Evolutionary conservation across 1,140 invertebrate species (phyloP).

Genomic region (Pemphigus obesinymphae): DNA sequence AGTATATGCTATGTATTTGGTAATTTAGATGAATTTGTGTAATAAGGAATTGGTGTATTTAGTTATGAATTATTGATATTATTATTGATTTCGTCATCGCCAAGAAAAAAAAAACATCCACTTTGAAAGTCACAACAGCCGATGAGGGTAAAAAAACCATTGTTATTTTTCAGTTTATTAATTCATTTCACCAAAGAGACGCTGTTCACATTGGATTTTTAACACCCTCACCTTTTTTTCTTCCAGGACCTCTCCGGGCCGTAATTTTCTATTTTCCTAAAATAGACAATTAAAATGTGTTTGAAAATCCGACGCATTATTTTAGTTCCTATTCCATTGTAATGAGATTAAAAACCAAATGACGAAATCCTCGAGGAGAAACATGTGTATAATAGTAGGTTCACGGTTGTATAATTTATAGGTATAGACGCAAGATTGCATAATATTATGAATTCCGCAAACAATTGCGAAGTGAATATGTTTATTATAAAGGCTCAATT

Average conservation of each 20-base stretch:
- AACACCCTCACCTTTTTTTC: slow-evolving; percentile 81
- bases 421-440: background rate
- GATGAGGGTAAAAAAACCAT: slow-evolving; percentile 35
- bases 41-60: no score
- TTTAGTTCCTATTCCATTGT: background rate
- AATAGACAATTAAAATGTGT: slow-evolving; percentile 48
- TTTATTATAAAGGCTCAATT: background rate
- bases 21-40: no score
- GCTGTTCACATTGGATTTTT: slow-evolving; percentile 35
- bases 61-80: no score
- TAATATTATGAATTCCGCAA: background rate
- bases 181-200: slow-evolving; percentile 8
- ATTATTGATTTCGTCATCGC: slow-evolving; percentile 19
- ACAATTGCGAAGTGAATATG: background rate
- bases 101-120: slow-evolving; percentile 16
- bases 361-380: background rate
- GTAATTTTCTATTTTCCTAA: slow-evolving; percentile 78
- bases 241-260: slow-evolving; percentile 84
- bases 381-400: background rate
- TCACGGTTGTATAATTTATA: no score
- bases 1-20: no score
- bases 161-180: slow-evolving; percentile 40
- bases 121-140: slow-evolving; percentile 32
- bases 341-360: background rate
- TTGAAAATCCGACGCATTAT: slow-evolving; percentile 20